Percentiles rank a stretch among this genome's conserved stretches.
Conservation (phyloP, 53 echinoderm and acorn worm genomes). For the Zoroaster sp. region DNA sequence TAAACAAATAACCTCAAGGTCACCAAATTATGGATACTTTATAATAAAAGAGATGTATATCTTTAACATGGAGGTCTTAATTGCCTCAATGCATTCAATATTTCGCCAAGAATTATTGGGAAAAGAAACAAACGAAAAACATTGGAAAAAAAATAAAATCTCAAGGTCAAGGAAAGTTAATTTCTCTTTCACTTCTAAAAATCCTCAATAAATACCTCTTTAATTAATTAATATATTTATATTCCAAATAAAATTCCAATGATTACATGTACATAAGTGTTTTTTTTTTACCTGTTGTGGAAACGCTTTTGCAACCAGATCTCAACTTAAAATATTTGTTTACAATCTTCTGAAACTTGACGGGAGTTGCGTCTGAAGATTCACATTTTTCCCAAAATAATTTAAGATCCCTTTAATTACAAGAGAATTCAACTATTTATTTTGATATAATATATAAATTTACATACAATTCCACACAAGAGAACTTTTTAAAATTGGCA, state of each 20-base stretch:
- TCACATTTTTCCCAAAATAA: neutral
- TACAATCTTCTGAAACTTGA: neutral
- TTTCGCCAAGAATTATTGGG: neutral
- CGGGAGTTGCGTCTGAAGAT: neutral
- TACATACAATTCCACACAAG: neutral
- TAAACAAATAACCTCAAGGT: neutral
- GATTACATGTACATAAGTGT: neutral
- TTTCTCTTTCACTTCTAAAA: neutral
- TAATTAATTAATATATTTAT: neutral
- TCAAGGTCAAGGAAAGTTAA: conserved; percentile 18
- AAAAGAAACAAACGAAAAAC: neutral
- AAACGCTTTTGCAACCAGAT: conserved; percentile 56
- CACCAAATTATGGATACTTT: no score
- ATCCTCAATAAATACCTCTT: neutral
- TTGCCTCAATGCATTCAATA: no score
- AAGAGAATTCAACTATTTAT: no score
- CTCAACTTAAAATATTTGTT: neutral
- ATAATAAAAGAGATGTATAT: no score
- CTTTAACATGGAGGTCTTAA: no score
- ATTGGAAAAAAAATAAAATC: neutral
- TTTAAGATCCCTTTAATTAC: no score
- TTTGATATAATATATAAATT: no score
- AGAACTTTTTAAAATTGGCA: neutral
- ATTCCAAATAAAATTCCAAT: neutral
- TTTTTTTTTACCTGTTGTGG: conserved; percentile 38